Base-by-base conservation (phyloP, 2,888 invertebrate genomes). In the Selenia dentaria region DNA sequence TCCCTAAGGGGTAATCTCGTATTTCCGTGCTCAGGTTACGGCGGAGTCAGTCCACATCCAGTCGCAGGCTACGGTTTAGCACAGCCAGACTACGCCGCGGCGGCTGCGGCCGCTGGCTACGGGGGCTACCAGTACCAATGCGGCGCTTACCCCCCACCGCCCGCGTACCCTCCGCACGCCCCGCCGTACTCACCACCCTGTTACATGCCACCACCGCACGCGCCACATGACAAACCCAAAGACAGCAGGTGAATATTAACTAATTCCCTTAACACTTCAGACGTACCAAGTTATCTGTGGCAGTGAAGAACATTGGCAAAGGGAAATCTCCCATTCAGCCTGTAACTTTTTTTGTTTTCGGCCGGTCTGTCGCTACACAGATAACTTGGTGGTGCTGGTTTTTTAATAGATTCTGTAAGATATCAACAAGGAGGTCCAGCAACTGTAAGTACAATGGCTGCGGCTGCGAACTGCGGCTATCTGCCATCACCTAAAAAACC, bases 141-240 rank as follows among this genome's bases (percentile, higher is more conserved):
- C 60, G 89, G 90, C 10, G 88, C 90, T n/a, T 94, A 94, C 88
- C 94, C 94, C 32, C 92, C 86, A 18, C 92, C 85, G 10, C 85
- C 91, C 27, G 75, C 91, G 38, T 94, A 94, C 80, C 94, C 93
- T 0, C 92, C 92, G 24, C 94, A 94, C 66, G 94, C 94, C 36
- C 94, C 94, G 32, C 94, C 94, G 40, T 95, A 95, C 81, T 94
- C 94, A 38, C 95, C 95, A 38, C 96, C 96, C 73, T 96, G 96
- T 87, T 96, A 96, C 72, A 96, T 97, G 96, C 96, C 96, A 49
- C 95, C 95, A 46, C 96, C 96, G 24, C 95, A 95, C 74, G 95
- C 95, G 58, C 94, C 94, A 49, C 96, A 95, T 82, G 95, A 96
- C 89, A 96, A 94, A 72, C 91, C 93, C 6, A 95, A 95, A 79